phyloP scores from a whole-genome alignment of 37 sponge, comb jelly and placozoan genomes.

The Halisarca cf. caerulea region DNA sequence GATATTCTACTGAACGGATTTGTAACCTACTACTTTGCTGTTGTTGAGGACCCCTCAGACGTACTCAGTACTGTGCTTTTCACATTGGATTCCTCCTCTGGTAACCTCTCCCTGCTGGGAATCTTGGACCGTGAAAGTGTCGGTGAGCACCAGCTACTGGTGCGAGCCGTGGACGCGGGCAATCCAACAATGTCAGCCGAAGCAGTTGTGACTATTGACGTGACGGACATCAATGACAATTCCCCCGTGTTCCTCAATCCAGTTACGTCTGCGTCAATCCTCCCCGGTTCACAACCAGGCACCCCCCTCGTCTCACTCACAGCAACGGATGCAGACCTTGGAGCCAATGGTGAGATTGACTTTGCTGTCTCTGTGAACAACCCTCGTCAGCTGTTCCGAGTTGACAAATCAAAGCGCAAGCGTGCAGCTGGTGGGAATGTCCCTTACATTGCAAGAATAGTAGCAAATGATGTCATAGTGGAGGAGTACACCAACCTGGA shows the following conservation, averaged over 20 bases:
- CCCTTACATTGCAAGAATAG: neutral
- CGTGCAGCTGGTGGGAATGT: too few relatives aligned
- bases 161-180: slow-evolving; percentile 17
- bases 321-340: slow-evolving; percentile 10
- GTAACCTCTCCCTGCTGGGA: neutral
- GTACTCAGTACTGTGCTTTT: neutral
- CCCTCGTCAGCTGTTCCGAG: neutral
- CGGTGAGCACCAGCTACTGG: neutral
- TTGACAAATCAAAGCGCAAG: neutral
- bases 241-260: slow-evolving; percentile 31
- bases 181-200: neutral
- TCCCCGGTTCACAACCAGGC: neutral
- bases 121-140: slow-evolving; percentile 24
- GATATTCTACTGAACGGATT: slow-evolving; percentile 18
- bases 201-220: slow-evolving; percentile 1
- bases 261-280: neutral
- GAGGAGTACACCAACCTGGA: neutral
- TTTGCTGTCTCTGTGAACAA: neutral
- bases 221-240: slow-evolving; percentile 42
- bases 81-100: neutral
- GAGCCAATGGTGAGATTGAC: slow-evolving; percentile 25
- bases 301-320: neutral
- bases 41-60: neutral
- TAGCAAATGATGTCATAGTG: neutral
- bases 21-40: neutral